These are phyloP conservation scores for Aphelenchoides avenae DNA, from an alignment of 1,140 invertebrate genomes.

Conservation along the genomic window DNA sequence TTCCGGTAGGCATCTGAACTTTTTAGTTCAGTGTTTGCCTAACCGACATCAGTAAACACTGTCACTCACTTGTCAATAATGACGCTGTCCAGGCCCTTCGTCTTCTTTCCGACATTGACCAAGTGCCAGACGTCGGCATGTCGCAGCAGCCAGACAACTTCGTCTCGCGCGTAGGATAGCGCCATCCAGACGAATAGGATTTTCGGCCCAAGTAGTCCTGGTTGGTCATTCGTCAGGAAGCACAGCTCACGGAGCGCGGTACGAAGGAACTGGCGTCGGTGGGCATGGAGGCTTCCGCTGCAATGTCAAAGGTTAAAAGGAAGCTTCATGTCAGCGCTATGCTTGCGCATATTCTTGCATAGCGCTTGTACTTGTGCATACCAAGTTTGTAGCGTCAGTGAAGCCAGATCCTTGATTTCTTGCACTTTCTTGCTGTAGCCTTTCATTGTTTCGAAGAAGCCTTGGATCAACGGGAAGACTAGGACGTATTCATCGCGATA, in stretches of 20 bases:
- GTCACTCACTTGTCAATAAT: constrained; percentile 33
- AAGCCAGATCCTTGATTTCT: constrained; percentile 49
- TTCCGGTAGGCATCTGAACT: constrained; percentile 80
- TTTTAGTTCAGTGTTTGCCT: not conserved
- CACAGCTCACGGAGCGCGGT: constrained; percentile 90
- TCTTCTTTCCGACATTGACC: constrained; percentile 68
- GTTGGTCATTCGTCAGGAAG: constrained; percentile 91
- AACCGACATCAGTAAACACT: constrained; percentile 6
- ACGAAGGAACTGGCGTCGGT: constrained; percentile 88
- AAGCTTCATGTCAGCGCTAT: too few relatives aligned
- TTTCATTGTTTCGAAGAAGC: constrained; percentile 90
- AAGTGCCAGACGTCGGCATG: constrained; percentile 88
- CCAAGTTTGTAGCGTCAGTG: constrained; percentile 37
- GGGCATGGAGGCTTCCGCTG: constrained; percentile 65
- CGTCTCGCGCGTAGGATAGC: constrained; percentile 86
- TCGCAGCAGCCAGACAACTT: constrained; percentile 89
- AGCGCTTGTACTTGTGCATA: constrained; percentile 2
- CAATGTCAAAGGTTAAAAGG: constrained; percentile 13
- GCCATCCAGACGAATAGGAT: constrained; percentile 94
- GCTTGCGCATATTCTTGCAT: not conserved
- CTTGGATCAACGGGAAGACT: constrained; percentile 85
- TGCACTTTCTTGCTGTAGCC: constrained; percentile 63
- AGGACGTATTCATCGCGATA: constrained; percentile 95
- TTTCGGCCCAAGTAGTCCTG: constrained; percentile 76
- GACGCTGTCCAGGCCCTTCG: constrained; percentile 62